These are phyloP conservation scores for Metridium senile DNA, from an alignment of 92 coral and sea anemone genomes.

Conservation along the genomic window DNA sequence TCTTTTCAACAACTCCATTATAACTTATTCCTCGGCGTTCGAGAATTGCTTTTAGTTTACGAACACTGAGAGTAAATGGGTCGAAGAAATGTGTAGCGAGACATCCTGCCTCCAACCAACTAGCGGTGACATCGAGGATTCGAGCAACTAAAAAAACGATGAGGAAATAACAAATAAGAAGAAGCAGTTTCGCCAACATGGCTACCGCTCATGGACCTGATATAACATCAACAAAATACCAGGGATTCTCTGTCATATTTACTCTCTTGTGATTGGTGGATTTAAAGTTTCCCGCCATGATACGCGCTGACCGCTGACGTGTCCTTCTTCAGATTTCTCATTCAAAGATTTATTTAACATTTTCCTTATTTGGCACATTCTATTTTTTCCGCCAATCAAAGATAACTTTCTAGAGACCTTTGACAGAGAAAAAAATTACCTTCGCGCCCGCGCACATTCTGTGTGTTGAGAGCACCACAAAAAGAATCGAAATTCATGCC, in stretches of 20 bases:
- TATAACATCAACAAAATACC: conserved; percentile 65
- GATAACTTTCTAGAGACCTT: too few species aligned
- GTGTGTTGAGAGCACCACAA: too few species aligned
- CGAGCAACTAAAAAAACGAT: conserved; percentile 84
- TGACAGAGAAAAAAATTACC: too few species aligned
- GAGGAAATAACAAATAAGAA: conserved; percentile 78
- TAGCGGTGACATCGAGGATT: conserved; percentile 82
- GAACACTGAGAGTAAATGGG: conserved; percentile 95
- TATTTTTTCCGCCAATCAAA: conserved; percentile 15
- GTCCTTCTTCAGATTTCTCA: background rate
- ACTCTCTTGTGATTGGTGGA: conserved; percentile 63
- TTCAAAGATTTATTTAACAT: conserved; percentile 3
- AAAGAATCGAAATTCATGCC: too few species aligned
- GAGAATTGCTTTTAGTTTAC: conserved; percentile 83
- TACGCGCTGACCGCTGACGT: conserved; percentile 43
- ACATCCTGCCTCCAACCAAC: conserved; percentile 96
- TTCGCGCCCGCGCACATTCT: too few species aligned
- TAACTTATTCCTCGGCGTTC: conserved; percentile 98
- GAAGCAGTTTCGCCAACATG: conserved; percentile 85
- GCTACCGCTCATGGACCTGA: conserved; percentile 44
- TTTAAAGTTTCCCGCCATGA: conserved; percentile 62
- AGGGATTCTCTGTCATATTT: conserved; percentile 22
- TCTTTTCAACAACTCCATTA: conserved; percentile 91
- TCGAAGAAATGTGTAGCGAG: conserved; percentile 86
- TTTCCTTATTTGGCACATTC: conserved; percentile 13